Base-by-base conservation (phyloP, 2,888 invertebrate genomes). In the Cephus pygmeus region DNA sequence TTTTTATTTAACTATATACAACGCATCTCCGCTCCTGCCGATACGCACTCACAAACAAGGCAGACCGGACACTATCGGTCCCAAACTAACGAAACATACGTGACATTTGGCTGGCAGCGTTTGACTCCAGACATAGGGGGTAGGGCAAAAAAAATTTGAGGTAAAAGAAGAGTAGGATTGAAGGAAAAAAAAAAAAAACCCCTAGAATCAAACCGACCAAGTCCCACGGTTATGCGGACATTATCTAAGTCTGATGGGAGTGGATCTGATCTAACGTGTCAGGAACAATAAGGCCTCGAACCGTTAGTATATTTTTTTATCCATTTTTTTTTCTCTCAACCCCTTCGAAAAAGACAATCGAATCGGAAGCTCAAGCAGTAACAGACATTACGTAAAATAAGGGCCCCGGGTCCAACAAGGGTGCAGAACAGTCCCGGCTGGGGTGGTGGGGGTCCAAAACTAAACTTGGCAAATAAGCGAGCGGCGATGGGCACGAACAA, bases 401-500 rank as follows among this genome's bases (percentile, higher is more conserved):
- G 56, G 56, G 56, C 56, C 56, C 56, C 23, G 56, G 9, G 23
- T 23, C 56, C 56, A 56, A 56, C 9, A 23, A 56, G 56, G 56
- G 56, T 23, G 23, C 56, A 56, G 56, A 56, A 56, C 23, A 15
- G 23, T 0, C 40, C 40, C 23, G 40, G 23, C 2, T 56, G 23
- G 9, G 56, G 15, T 56, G 56, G 56, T 56, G 56, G 23, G 56
- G 56, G 56, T 23, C 56, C 56, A 56, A 56, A 56, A 56, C 56
- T 56, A 56, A 23, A 23, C 56, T 56, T 56, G 56, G 56, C 56
- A 71, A 71, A 71, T 71, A 71, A 71, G 71, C 34, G 71, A 31
- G 1, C 34, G 56, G 23, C 56, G 56, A 56, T 56, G 56, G 56
- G 56, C 56, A 56, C 56, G 78, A 76, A 78, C 78, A 78, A 78